Conservation (phyloP, 2,888 invertebrate genomes). For the Petrophora chlorosata region DNA sequence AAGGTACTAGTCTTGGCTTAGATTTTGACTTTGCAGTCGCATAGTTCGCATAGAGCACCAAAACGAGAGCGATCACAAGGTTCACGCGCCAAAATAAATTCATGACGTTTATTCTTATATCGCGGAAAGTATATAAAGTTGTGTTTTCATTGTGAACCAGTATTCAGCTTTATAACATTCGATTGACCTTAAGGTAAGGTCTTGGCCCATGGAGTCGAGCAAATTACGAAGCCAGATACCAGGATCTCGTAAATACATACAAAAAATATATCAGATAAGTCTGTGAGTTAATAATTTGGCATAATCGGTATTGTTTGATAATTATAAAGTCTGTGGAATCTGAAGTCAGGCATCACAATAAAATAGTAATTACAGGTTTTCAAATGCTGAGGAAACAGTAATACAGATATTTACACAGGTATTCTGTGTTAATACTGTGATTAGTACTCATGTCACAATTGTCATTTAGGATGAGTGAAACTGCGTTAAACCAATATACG, state of each 20-base stretch:
- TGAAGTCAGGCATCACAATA: no score
- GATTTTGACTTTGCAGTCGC: constrained; percentile 16
- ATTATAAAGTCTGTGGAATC: neutral
- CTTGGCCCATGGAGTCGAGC: constrained; percentile 43
- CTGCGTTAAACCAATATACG: no score
- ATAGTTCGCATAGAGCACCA: constrained; percentile 37
- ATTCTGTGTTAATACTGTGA: no score
- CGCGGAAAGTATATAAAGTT: constrained; percentile 51
- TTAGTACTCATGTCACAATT: no score
- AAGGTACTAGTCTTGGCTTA: constrained; percentile 48
- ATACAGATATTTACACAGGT: no score
- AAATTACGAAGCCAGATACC: constrained; percentile 25
- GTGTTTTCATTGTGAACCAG: constrained; percentile 57
- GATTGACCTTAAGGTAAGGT: constrained; percentile 68
- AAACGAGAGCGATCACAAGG: constrained; percentile 36
- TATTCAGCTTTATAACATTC: constrained; percentile 69
- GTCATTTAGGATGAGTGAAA: no score
- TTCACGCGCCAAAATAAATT: constrained; percentile 32
- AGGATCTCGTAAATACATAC: constrained; percentile 15
- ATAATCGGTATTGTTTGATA: neutral
- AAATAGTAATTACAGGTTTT: no score
- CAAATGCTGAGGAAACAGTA: no score
- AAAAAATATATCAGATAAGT: constrained; percentile 7
- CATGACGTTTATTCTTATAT: constrained; percentile 50
- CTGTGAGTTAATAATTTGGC: constrained; percentile 3